Percentiles rank a stretch among this genome's conserved stretches.
phyloP scores from a whole-genome alignment of 2,888 invertebrate genomes.

The Arenicola marina region DNA sequence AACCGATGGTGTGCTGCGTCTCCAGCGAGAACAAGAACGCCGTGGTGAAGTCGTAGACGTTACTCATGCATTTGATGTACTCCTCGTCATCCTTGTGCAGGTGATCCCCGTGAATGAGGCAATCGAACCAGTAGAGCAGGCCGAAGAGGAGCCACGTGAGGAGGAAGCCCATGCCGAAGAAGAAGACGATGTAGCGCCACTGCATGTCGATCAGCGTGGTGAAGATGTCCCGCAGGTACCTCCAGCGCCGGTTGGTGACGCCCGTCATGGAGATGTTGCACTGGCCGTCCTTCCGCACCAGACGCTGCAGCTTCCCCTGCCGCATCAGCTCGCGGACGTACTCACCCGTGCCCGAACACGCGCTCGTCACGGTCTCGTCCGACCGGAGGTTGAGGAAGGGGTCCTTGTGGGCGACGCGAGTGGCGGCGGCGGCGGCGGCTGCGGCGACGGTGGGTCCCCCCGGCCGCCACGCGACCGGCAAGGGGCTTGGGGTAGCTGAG shows the following conservation, averaged over 20 bases:
- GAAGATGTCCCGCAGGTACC: constrained; percentile 74
- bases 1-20: constrained; percentile 95
- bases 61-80: constrained; percentile 65
- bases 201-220: constrained; percentile 56
- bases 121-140: constrained; percentile 59
- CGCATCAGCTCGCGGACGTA: too few relatives aligned
- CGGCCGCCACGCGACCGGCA: too few relatives aligned
- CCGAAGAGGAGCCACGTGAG: constrained; percentile 88
- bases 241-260: constrained; percentile 44
- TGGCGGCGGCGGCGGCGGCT: too few relatives aligned
- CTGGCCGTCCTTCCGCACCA: constrained; percentile 34
- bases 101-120: constrained; percentile 58
- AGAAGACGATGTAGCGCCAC: constrained; percentile 81
- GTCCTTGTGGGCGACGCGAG: too few relatives aligned
- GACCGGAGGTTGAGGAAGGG: too few relatives aligned
- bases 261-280: constrained; percentile 29
- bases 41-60: constrained; percentile 84
- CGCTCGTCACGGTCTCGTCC: too few relatives aligned
- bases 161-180: constrained; percentile 83
- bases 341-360: too few relatives aligned
- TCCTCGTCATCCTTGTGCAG: constrained; percentile 36
- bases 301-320: constrained; percentile 21
- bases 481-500: too few relatives aligned
- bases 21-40: constrained; percentile 95
- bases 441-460: too few relatives aligned